phyloP scores from a whole-genome alignment of 2,797 vertebrate genomes.

The Malurus splendens region DNA sequence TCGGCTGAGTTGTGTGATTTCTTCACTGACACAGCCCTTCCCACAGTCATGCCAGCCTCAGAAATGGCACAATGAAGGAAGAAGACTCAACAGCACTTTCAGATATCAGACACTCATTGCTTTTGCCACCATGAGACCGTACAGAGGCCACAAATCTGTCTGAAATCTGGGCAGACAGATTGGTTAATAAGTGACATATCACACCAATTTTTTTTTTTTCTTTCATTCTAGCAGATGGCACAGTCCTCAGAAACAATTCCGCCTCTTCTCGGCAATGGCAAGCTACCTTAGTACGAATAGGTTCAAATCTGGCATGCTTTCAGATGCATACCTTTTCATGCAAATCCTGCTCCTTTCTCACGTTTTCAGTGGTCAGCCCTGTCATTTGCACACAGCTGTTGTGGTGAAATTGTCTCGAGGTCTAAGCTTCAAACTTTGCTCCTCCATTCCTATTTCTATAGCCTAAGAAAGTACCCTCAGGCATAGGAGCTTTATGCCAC shows the following conservation, averaged over 20 bases:
- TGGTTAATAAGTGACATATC: neutral
- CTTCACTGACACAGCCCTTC: neutral
- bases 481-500: neutral
- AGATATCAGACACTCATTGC: neutral
- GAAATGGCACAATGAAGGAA: neutral
- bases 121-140: neutral
- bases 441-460: neutral
- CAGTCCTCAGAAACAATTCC: neutral
- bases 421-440: neutral
- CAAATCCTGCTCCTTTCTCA: constrained; percentile 50
- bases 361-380: neutral
- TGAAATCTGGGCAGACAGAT: neutral
- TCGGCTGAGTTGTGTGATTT: neutral
- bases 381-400: neutral
- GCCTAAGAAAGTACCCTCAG: neutral
- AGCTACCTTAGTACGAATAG: constrained; percentile 13
- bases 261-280: neutral
- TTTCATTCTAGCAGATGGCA: neutral
- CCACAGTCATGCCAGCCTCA: neutral
- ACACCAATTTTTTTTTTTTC: neutral
- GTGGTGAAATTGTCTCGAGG: neutral
- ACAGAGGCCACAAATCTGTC: neutral
- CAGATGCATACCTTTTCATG: neutral
- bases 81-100: neutral
- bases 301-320: neutral